These are phyloP conservation scores for Ephestia elutella DNA, from an alignment of 1,140 invertebrate species.

Conservation along the genomic window DNA sequence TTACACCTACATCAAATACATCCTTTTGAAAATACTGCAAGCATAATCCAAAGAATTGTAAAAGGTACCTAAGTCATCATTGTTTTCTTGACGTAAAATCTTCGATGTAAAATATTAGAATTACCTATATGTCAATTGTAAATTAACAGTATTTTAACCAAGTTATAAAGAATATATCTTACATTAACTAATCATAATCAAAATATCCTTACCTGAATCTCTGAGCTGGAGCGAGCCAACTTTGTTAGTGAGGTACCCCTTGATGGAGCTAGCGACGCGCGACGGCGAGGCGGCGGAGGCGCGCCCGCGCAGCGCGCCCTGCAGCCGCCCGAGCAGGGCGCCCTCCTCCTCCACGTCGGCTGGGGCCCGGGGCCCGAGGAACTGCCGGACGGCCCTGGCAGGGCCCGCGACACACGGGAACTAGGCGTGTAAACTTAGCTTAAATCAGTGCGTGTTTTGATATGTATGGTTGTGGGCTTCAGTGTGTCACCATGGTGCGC, in stretches of 20 bases:
- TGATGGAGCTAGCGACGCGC: slow-evolving; percentile 60
- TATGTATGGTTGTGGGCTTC: slow-evolving; percentile 53
- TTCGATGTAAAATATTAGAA: too few relatives aligned
- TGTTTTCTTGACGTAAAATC: too few relatives aligned
- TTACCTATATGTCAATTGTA: too few relatives aligned
- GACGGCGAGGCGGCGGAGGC: slow-evolving; percentile 68
- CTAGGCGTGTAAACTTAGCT: too few relatives aligned
- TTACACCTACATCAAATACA: too few relatives aligned
- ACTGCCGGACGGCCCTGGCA: background rate
- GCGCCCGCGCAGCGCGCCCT: slow-evolving; percentile 69
- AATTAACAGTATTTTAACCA: too few relatives aligned
- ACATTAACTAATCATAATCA: too few relatives aligned
- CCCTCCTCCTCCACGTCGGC: slow-evolving; percentile 75
- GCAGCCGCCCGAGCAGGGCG: slow-evolving; percentile 68
- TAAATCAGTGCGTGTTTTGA: slow-evolving; percentile 62
- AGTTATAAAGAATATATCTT: too few relatives aligned
- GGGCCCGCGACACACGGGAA: slow-evolving; percentile 19
- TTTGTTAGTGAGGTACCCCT: slow-evolving; percentile 60
- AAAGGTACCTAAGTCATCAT: too few relatives aligned
- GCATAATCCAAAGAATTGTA: too few relatives aligned
- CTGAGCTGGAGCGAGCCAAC: slow-evolving; percentile 64
- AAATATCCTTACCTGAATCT: slow-evolving; percentile 51
- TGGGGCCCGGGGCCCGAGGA: slow-evolving; percentile 39
- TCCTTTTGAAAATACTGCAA: too few relatives aligned
- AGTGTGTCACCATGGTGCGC: slow-evolving; percentile 53